These are phyloP conservation scores for Halesus radiatus DNA, from an alignment of 1,140 invertebrate genomes.

Conservation along the genomic window DNA sequence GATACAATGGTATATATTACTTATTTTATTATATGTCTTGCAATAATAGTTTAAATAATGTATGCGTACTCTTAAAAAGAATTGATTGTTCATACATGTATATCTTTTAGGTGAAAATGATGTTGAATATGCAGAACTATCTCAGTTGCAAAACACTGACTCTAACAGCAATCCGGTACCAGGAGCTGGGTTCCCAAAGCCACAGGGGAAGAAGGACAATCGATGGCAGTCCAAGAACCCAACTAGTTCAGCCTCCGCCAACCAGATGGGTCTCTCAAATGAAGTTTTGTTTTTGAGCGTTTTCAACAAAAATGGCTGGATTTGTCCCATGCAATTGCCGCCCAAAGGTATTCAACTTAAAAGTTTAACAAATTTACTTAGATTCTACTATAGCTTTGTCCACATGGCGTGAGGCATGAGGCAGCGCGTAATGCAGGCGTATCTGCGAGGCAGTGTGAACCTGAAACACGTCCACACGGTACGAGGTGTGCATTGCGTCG, in stretches of 20 bases:
- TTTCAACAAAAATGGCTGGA: constrained; percentile 57
- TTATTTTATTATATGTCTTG: not conserved
- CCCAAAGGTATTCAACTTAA: constrained; percentile 41
- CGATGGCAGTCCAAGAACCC: constrained; percentile 36
- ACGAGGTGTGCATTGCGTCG: no score
- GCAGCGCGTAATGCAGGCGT: no score
- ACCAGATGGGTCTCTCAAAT: constrained; percentile 36
- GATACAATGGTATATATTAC: not conserved
- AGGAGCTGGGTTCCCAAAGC: constrained; percentile 49
- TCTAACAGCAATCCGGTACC: constrained; percentile 47
- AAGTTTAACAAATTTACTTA: not conserved
- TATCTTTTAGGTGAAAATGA: constrained; percentile 78
- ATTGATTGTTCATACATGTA: no score
- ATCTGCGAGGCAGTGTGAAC: no score
- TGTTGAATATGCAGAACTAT: constrained; percentile 78
- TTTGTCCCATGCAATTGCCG: constrained; percentile 52
- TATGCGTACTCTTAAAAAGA: no score
- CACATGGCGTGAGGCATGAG: no score
- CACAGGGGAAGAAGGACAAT: constrained; percentile 34
- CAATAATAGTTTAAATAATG: no score
- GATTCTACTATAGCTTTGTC: no score
- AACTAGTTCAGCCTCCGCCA: constrained; percentile 18
- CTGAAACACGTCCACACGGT: no score
- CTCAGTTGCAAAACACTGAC: constrained; percentile 63
- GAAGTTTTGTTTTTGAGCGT: constrained; percentile 50